phyloP scores from a whole-genome alignment of 1,140 invertebrate genomes.

The Drosophila murphyi region DNA sequence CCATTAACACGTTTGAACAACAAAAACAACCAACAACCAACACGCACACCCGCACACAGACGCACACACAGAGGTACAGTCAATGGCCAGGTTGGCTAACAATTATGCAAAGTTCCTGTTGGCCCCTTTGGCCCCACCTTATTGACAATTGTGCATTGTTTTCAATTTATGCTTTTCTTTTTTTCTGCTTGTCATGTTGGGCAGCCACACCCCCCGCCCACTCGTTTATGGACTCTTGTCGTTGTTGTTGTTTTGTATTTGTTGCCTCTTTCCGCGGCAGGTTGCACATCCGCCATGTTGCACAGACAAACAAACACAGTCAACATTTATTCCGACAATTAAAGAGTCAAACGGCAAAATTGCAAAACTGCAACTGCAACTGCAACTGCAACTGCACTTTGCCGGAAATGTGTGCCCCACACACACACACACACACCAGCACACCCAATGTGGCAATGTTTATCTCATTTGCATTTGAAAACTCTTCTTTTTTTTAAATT shows the following conservation, averaged over 20 bases:
- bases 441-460: slow-evolving; percentile 22
- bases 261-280: slow-evolving; percentile 42
- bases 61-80: slow-evolving; percentile 17
- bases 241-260: slow-evolving; percentile 19
- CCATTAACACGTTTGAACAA: slow-evolving; percentile 70
- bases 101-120: slow-evolving; percentile 79
- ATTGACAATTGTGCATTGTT: slow-evolving; percentile 53
- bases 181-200: slow-evolving; percentile 53
- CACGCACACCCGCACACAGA: neutral
- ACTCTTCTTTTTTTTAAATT: slow-evolving; percentile 35
- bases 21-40: slow-evolving; percentile 1
- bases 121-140: slow-evolving; percentile 8
- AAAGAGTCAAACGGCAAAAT: slow-evolving; percentile 41
- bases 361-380: slow-evolving; percentile 33
- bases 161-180: slow-evolving; percentile 67
- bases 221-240: slow-evolving; percentile 56
- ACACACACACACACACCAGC: slow-evolving; percentile 2
- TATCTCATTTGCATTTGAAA: slow-evolving; percentile 55
- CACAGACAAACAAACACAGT: neutral
- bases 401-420: slow-evolving; percentile 67
- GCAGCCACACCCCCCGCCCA: slow-evolving; percentile 54
- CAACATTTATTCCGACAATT: slow-evolving; percentile 28
- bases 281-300: slow-evolving; percentile 69
- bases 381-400: slow-evolving; percentile 65
- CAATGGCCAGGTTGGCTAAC: slow-evolving; percentile 48